A percentile compares a stretch with the other conserved stretches of the same genome.
phyloP scores from a whole-genome alignment of 2,797 vertebrate genomes.

The Myoxocephalus aenaeus region DNA sequence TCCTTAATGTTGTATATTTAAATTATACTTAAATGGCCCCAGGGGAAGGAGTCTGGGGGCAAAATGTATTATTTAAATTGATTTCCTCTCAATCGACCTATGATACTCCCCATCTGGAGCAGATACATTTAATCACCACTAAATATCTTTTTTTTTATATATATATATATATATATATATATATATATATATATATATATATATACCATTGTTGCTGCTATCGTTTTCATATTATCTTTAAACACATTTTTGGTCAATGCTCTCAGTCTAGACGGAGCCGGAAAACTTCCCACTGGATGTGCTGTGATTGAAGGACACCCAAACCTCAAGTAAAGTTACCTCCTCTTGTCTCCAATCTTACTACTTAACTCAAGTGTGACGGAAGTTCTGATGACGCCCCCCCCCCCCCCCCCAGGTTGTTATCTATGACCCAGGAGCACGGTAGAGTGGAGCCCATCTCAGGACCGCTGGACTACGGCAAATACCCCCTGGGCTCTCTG shows the following conservation, averaged over 20 bases:
- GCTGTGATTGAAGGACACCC: constrained; percentile 87
- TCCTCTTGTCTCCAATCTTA: background rate
- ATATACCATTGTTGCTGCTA: background rate
- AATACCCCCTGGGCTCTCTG: constrained; percentile 84
- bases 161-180: no score
- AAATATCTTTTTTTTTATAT: no score
- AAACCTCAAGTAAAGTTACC: constrained; percentile 80
- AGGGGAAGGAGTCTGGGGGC: background rate
- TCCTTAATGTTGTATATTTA: background rate
- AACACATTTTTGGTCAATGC: background rate
- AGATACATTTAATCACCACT: background rate
- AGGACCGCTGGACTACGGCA: constrained; percentile 83
- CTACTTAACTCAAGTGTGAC: background rate
- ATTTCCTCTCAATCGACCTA: background rate
- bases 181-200: no score
- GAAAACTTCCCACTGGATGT: constrained; percentile 81
- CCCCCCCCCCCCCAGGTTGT: constrained; percentile 75
- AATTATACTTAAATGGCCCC: background rate
- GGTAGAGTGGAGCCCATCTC: constrained; percentile 83
- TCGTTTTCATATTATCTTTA: background rate
- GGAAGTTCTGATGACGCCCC: constrained; percentile 21
- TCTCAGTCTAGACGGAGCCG: constrained; percentile 83
- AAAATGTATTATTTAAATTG: background rate
- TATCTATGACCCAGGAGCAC: constrained; percentile 90
- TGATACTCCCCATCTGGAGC: background rate